These are phyloP conservation scores for Clistopyga incitator DNA, from an alignment of 2,888 invertebrate genomes.

Conservation along the genomic window DNA sequence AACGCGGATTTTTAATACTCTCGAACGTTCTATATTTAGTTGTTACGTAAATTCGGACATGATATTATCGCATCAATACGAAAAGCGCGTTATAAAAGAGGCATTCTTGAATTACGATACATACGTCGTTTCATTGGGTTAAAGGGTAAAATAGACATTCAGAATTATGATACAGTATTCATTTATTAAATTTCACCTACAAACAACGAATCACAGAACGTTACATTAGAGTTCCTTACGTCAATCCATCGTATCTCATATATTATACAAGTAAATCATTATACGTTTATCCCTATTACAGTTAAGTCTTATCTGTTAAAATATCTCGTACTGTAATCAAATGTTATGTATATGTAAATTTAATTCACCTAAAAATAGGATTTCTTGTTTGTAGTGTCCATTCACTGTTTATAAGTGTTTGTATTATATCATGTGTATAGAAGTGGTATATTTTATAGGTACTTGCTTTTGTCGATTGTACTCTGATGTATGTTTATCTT, in stretches of 20 bases:
- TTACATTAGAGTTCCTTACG: conserved; percentile 84
- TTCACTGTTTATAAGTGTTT: conserved; percentile 80
- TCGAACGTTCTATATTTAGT: conserved; percentile 64
- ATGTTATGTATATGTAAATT: conserved; percentile 82
- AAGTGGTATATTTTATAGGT: conserved; percentile 80
- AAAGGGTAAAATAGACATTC: neutral
- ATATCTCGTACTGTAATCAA: conserved; percentile 83
- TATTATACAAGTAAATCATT: conserved; percentile 83
- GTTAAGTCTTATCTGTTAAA: conserved; percentile 83
- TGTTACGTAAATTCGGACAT: conserved; percentile 60
- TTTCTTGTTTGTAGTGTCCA: conserved; percentile 71
- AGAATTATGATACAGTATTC: conserved; percentile 82
- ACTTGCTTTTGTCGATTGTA: conserved; percentile 82
- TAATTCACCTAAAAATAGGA: conserved; percentile 83
- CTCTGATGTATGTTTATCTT: conserved; percentile 74
- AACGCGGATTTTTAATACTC: conserved; percentile 53
- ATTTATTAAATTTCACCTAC: conserved; percentile 85
- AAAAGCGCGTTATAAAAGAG: conserved; percentile 20
- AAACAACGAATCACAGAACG: conserved; percentile 85
- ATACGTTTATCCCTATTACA: conserved; percentile 81
- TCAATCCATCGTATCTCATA: conserved; percentile 83
- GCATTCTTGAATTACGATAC: neutral
- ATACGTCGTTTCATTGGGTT: neutral
- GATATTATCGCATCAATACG: conserved; percentile 50
- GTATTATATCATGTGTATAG: conserved; percentile 75